Base-by-base conservation (phyloP, 1,140 invertebrate species). In the Watersipora subatra region DNA sequence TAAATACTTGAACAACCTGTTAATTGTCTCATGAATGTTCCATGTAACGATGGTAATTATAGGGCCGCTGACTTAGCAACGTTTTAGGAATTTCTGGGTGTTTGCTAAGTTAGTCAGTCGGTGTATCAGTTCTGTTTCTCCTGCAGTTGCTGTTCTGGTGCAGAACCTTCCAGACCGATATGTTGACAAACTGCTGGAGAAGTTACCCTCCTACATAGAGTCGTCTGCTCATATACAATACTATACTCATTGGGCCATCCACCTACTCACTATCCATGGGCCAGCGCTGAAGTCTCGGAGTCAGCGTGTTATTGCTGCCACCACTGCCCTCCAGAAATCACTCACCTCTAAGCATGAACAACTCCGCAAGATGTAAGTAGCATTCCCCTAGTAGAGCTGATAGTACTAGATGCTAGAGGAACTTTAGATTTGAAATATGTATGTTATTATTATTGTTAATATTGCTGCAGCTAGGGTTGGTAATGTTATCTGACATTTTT, bases 331-430 rank as follows among this genome's bases (percentile, higher is more conserved):
- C 24, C 89, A 93, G 73, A 92, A 92, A 77, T 88, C 86, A 72
- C 78, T 94, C 26, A 86, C 85, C 1, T 84, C 84, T n/a, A 89
- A 88, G 80, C 87, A 88, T 69, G 86, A 89, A 28, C 87, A 91
- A 73, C 73, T 95, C 0, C 85, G 86, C 64, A 91, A 91, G 84
- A 86, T 94, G 89, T 93, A 81, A 87, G 88, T 75, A n/a, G n/a
- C n/a, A n/a, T n/a, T n/a, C n/a, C n/a, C n/a, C n/a, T n/a, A n/a
- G n/a, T n/a, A n/a, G n/a, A n/a, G n/a, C n/a, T n/a, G n/a, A n/a
- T n/a, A n/a, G n/a, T n/a, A n/a, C n/a, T n/a, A n/a, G n/a, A n/a
- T n/a, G n/a, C n/a, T n/a, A n/a, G n/a, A n/a, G n/a, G n/a, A n/a
- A n/a, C n/a, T n/a, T n/a, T n/a, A n/a, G n/a, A n/a, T n/a, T n/a